Conservation (phyloP, 2,888 invertebrate species). For the Drosophila kuntzei region DNA sequence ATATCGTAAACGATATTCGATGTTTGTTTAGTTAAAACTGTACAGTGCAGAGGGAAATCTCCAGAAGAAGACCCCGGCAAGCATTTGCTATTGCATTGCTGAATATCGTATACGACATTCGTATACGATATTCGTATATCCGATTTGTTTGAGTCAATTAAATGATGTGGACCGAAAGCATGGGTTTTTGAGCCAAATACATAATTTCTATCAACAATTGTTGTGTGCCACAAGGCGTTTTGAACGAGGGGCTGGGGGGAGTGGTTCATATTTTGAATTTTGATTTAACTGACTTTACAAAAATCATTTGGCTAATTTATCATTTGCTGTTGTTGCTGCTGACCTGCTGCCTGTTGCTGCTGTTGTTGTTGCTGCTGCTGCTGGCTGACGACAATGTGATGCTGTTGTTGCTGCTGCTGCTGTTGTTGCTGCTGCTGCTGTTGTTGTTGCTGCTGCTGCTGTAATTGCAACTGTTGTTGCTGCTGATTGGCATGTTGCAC, state of each 20-base stretch:
- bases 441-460: conserved; percentile 69
- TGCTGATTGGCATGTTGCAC: conserved; percentile 85
- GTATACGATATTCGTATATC: conserved; percentile 46
- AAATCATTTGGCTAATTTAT: conserved; percentile 85
- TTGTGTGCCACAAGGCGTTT: conserved; percentile 19
- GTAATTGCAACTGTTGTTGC: conserved; percentile 87
- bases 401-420: conserved; percentile 69
- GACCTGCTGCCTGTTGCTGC: conserved; percentile 68
- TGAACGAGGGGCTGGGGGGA: conserved; percentile 8
- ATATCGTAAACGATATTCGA: conserved; percentile 15
- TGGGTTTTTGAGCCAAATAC: conserved; percentile 37
- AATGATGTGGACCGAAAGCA: conserved; percentile 68
- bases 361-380: conserved; percentile 79
- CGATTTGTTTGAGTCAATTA: conserved; percentile 78
- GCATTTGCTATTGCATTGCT: conserved; percentile 17
- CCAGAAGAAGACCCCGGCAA: not conserved
- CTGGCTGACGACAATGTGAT: conserved; percentile 79
- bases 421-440: conserved; percentile 77
- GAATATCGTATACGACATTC: conserved; percentile 16
- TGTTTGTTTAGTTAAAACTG: conserved; percentile 54
- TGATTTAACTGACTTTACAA: conserved; percentile 84
- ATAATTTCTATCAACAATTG: conserved; percentile 20
- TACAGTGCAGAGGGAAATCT: conserved; percentile 42
- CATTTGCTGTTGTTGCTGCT: conserved; percentile 83
- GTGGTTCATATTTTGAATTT: conserved; percentile 56